phyloP scores from a whole-genome alignment of 23 tunicate species.

The Trididemnum clinides region DNA sequence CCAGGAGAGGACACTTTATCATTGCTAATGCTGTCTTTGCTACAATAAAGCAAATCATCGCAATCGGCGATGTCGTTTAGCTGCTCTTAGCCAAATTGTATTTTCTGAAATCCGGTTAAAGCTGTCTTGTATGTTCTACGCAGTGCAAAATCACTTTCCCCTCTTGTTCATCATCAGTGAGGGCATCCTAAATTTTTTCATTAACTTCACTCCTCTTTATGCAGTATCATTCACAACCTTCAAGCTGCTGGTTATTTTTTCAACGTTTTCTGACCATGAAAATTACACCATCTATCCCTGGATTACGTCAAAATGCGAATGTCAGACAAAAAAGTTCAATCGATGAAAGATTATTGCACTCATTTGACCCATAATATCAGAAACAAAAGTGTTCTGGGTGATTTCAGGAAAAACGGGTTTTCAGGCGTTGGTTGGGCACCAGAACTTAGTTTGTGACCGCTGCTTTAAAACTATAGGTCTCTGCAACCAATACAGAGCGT shows the following conservation, averaged over 20 bases:
- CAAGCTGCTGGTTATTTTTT: not conserved
- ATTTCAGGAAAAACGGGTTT: not conserved
- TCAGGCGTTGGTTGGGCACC: not conserved
- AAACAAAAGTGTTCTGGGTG: not conserved
- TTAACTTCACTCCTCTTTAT: too few species aligned
- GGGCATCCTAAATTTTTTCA: too few species aligned
- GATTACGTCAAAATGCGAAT: not conserved
- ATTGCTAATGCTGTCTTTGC: too few species aligned
- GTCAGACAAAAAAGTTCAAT: not conserved
- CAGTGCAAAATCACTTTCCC: too few species aligned
- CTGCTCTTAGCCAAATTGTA: too few species aligned
- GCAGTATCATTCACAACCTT: not conserved
- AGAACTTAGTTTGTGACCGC: too few species aligned
- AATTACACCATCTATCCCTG: not conserved
- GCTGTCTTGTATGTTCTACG: not conserved
- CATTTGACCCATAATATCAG: not conserved
- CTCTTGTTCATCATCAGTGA: not conserved
- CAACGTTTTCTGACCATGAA: not conserved
- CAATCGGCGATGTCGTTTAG: too few species aligned
- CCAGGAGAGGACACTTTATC: too few species aligned
- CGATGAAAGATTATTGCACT: not conserved
- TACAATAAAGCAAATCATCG: too few species aligned
- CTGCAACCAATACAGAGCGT: constrained; percentile 37
- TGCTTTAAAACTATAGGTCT: constrained; percentile 2
- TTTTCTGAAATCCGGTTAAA: too few species aligned